Conservation (phyloP, 2,797 vertebrate genomes). For the Betta splendens region DNA sequence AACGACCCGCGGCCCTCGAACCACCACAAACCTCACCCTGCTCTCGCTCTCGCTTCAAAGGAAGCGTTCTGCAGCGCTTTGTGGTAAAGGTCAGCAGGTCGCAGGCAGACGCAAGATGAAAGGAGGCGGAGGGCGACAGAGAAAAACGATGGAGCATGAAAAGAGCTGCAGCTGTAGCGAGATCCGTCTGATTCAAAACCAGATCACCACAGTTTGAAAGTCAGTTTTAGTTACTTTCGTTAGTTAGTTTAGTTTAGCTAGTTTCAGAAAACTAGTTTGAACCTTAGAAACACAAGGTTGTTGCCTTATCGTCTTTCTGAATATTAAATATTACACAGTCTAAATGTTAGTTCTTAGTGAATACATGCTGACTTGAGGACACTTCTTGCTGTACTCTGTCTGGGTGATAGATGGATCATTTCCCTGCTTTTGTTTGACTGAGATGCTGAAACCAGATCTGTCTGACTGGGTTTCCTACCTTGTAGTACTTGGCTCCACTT, state of each 20-base stretch:
- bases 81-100: constrained; percentile 50
- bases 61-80: constrained; percentile 18
- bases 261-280: too few species aligned
- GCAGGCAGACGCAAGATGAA: constrained; percentile 23
- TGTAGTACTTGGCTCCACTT: constrained; percentile 82
- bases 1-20: constrained; percentile 19
- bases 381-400: not conserved
- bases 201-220: too few species aligned
- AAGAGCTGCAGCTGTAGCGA: constrained; percentile 1
- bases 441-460: constrained; percentile 38
- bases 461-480: constrained; percentile 69
- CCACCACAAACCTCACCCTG: not conserved
- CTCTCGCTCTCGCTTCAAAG: constrained; percentile 43
- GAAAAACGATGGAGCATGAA: constrained; percentile 2
- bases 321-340: too few species aligned
- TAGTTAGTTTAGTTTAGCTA: too few species aligned
- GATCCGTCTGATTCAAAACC: not conserved
- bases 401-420: not conserved
- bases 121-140: constrained; percentile 17
- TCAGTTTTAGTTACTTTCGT: too few species aligned
- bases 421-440: constrained; percentile 23
- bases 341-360: too few species aligned
- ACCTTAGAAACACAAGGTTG: too few species aligned
- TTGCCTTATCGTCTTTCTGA: too few species aligned
- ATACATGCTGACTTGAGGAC: not conserved